Evolutionary conservation across 1,140 invertebrate genomes (phyloP), one percentile per base, ranked within the genome.

Genomic region (Leptinotarsa defecta): DNA sequence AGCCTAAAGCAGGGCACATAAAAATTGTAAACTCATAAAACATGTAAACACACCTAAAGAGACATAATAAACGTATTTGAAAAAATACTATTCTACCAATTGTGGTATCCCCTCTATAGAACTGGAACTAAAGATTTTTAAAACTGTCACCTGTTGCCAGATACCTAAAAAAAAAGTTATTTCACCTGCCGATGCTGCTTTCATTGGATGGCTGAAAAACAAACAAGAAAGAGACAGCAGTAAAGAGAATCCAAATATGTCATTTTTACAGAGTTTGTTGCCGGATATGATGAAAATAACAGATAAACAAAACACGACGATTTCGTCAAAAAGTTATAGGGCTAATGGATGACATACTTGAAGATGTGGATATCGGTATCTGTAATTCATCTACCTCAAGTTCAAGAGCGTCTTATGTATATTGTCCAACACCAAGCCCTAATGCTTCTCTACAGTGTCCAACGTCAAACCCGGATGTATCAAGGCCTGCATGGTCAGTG

Each of bases 291-390:
- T 43, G 61, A 70, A 75, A 64, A 71, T 75, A 68, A 71, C 68
- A 27, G 74, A 75, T 19, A 75, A 48, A 24, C 57, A 74, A 61
- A 74, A 68, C 19, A n/a, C 20, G 57, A 20, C 57, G 57, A 48
- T 75, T 75, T 75, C 34, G 68, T 13, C 68, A 64, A 22, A 75
- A 71, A 71, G 68, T 75, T 70, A 43, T 75, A 4, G 68, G 27
- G 3, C 19, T 67, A n/a, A 48, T 75, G 8, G 68, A 75, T 75
- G 74, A 63, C 4, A 75, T 75, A 63, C 65, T 75, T 19, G 68
- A 71, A 13, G 68, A 71, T 61, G 67, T 2, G 11, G 52, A 69
- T 74, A 49, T 22, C 34, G 11, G 15, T 43, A 15, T n/a, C 20
- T 34, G 67, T 68, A 43, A 43, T 43, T 43, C 34, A 43, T 43